Evolutionary conservation across 2,888 invertebrate genomes (phyloP), one percentile per base, ranked within the genome.

Genomic region (Parnassius smintheus): DNA sequence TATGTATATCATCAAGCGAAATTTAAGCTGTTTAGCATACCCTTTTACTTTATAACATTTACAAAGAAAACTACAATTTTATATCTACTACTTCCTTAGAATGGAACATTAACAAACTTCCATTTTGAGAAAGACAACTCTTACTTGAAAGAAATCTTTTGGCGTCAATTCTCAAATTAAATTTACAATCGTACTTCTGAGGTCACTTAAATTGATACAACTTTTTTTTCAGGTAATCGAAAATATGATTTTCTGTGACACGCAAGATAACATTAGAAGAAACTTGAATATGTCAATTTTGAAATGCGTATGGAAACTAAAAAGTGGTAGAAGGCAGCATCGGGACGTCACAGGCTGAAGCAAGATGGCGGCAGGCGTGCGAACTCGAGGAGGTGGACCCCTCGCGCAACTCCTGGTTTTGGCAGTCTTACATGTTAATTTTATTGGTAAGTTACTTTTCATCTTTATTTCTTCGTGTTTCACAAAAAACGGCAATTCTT

Each of bases 351-450:
- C 77, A 65, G 83, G 87, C 72, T 91, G 83, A 91, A 70, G 63
- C 77, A 88, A 80, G 67, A 90, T 90, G 91, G 88, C 85, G 69
- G 76, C 77, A 69, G 80, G 81, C 69, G 80, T 81, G 78, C 82
- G 79, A 71, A 73, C 80, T 74, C 78, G 82, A 65, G 82, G 84
- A 61, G 82, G 89, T 58, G 81, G 82, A 68, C 84, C 90, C 72
- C 89, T 91, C 74, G 88, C 91, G 72, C 89, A 88, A 67, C 79
- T 91, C 56, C 77, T 91, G 8, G 73, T 91, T 13, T 73, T 91
- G 54, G 90, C 90, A 57, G 80, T 91, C 22, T 72, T 91, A 69
- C 89, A 91, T 68, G 89, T 88, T 61, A 91, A 91, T 80, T 91
- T 91, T 79, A 83, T 89, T 75, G 91, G 91, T 91, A 77, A 83